Evolutionary conservation across 2,113 vertebrate genomes (phyloP), one percentile per base, ranked within the genome.

Genomic region (Dolichallabes microphthalmus): DNA sequence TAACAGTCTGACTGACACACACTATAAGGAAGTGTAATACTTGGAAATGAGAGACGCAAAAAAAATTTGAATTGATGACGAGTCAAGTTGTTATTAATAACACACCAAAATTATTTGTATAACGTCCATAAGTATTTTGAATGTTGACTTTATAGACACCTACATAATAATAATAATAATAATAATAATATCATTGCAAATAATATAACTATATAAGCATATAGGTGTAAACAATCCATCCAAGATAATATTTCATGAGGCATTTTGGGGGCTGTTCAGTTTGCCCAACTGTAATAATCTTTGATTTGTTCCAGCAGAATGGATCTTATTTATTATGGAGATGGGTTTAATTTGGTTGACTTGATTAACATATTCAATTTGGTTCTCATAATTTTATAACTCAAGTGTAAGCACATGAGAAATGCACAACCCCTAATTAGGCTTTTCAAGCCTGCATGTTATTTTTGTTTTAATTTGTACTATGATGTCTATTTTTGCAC

Each of bases 241-340:
- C 25, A 58, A 77, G n/a, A 11, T 22, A 60, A 35, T 55, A 71
- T 35, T 83, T 73, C 17, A 25, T 11, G 9, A 53, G 39, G 10
- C 25, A 83, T 32, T 32, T 52, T 27, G 12, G 22, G 27, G 32
- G 19, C 12, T 53, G 27, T 35, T 76, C 64, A 60, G 30, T 66
- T 85, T 80, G 27, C 57, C 74, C 25, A 77, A 78, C 60, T 50
- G 63, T 71, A 74, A 73, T 82, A 82, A 74, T 60, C 14, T 58
- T 73, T 78, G 30, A 84, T 84, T 52, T 55, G 71, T 77, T 82
- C 61, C 61, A 77, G 15, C 68, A 84, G 27, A 84, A 78, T 58
- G 27, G 30, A 55, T 71, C 35, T 69, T n/a, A 58, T 85, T 85
- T 79, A 85, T 39, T 68, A 66, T 68, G 20, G 11, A 84, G 58